Evolutionary conservation across 2,797 vertebrate species (phyloP).

Genomic region (Xiphophorus birchmanni): DNA sequence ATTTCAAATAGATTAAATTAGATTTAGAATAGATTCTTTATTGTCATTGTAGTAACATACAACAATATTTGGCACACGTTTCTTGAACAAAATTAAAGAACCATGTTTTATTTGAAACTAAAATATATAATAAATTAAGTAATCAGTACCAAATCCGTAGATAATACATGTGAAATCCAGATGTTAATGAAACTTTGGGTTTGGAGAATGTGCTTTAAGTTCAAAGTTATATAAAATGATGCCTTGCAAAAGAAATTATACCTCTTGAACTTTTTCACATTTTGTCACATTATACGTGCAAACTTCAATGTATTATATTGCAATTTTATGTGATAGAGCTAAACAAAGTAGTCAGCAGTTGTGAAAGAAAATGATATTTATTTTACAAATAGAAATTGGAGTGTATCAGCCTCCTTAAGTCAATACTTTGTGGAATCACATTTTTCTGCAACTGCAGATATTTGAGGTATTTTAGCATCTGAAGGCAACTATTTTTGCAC

Average conservation of each 20-base stretch:
- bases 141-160: background rate
- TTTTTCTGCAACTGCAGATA: background rate
- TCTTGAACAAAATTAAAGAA: background rate
- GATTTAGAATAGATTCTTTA: background rate
- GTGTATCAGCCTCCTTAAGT: background rate
- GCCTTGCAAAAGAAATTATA: background rate
- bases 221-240: background rate
- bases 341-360: background rate
- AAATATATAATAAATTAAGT: background rate
- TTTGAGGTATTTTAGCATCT: background rate
- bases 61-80: background rate
- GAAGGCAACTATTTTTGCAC: background rate
- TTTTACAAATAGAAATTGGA: background rate
- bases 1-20: background rate
- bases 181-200: background rate
- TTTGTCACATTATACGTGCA: background rate
- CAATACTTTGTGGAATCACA: background rate
- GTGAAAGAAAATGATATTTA: background rate
- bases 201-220: background rate
- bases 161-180: background rate
- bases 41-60: background rate
- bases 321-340: background rate
- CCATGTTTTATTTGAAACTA: background rate
- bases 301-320: background rate
- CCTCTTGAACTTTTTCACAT: background rate